Percentiles rank a stretch among this genome's conserved stretches.
Evolutionary conservation across 2,113 vertebrate genomes (phyloP).

Genomic region (Pygathrix nemaeus): DNA sequence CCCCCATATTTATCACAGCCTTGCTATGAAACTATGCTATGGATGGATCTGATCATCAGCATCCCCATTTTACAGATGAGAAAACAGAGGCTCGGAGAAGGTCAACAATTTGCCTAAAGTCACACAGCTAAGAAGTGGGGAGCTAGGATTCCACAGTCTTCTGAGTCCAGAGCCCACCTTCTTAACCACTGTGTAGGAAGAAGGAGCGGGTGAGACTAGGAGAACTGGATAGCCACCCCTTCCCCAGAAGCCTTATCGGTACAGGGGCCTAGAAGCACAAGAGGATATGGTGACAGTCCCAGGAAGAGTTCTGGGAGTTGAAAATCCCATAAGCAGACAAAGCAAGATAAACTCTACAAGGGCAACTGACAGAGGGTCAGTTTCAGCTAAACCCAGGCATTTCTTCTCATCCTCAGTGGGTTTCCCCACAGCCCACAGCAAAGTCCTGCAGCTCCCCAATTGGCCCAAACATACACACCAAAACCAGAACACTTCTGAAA

Average conservation of each 20-base stretch:
- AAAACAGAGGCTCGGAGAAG: background rate
- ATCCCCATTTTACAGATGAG: background rate
- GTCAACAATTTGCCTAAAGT: too few species aligned
- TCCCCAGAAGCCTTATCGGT: background rate
- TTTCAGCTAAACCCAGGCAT: background rate
- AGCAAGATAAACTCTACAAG: background rate
- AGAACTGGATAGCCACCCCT: background rate
- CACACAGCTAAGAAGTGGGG: background rate
- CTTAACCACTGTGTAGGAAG: background rate
- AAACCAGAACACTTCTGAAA: background rate
- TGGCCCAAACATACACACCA: background rate
- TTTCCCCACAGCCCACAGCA: background rate
- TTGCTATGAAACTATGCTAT: background rate
- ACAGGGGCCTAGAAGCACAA: background rate
- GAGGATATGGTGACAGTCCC: background rate
- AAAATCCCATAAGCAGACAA: background rate
- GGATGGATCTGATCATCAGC: background rate
- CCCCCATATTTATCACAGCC: accelerated
- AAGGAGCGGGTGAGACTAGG: background rate
- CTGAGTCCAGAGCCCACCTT: background rate
- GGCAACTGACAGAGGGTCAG: background rate
- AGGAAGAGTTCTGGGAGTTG: background rate
- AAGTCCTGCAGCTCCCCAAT: background rate
- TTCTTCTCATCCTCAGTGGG: background rate
- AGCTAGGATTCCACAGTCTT: background rate